Conservation (phyloP, 2,888 invertebrate genomes). For the Watsonalla binaria region DNA sequence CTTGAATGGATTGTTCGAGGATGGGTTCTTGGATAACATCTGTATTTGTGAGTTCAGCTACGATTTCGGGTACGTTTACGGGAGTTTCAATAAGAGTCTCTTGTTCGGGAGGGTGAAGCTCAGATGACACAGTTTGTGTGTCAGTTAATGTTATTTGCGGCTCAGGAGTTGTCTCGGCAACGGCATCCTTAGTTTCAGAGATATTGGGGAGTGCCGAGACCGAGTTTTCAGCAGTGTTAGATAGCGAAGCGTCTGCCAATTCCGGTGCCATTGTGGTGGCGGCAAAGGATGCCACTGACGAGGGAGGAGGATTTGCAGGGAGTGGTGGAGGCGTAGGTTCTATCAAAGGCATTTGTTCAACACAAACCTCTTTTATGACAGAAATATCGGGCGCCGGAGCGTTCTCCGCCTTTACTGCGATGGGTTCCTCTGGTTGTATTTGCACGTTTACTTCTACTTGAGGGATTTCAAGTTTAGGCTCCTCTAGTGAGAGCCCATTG, state of each 20-base stretch:
- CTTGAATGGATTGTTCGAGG: background rate
- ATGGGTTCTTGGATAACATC: background rate
- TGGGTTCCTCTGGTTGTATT: conserved; percentile 51
- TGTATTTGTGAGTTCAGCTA: conserved; percentile 1
- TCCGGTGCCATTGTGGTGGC: conserved; percentile 82
- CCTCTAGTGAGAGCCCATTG: conserved; percentile 64
- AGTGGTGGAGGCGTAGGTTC: conserved; percentile 85
- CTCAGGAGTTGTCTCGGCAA: conserved; percentile 27
- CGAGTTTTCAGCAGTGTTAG: conserved; percentile 59
- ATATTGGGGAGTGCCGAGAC: conserved; percentile 43
- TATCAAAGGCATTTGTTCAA: conserved; percentile 79
- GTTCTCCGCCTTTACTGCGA: conserved; percentile 50
- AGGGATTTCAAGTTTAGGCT: conserved; percentile 43
- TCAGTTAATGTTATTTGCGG: conserved; percentile 15
- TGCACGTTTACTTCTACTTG: conserved; percentile 42
- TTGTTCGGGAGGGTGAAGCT: conserved; percentile 29
- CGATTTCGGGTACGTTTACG: conserved; percentile 3
- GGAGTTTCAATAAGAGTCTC: conserved; percentile 22
- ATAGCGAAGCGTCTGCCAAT: conserved; percentile 63
- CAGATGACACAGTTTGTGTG: conserved; percentile 22
- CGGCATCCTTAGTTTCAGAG: conserved; percentile 37
- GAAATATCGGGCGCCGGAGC: conserved; percentile 65
- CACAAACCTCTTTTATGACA: conserved; percentile 76
- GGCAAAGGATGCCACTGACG: conserved; percentile 86
- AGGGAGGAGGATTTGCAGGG: conserved; percentile 86